phyloP scores from a whole-genome alignment of 2,888 invertebrate genomes.

The Drosophila percnosoma region DNA sequence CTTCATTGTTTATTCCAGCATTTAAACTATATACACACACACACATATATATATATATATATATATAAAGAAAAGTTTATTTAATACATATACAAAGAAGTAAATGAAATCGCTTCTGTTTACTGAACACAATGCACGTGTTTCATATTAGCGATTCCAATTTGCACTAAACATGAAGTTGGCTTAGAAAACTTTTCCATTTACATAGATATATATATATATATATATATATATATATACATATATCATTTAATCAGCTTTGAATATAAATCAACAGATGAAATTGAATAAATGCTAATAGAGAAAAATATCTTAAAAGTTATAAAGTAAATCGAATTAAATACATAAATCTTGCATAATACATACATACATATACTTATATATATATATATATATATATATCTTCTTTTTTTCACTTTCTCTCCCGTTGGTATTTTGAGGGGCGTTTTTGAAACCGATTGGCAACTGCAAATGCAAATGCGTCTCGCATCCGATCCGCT shows the following conservation, averaged over 20 bases:
- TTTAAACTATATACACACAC: background rate
- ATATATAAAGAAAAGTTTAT: background rate
- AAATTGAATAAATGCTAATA: background rate
- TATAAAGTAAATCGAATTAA: background rate
- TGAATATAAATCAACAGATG: background rate
- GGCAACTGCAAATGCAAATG: slow-evolving; percentile 10
- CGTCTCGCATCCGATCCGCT: slow-evolving; percentile 17
- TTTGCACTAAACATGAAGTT: background rate
- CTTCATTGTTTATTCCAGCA: background rate
- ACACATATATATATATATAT: background rate
- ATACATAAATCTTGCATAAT: background rate
- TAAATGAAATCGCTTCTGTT: background rate
- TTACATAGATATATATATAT: background rate
- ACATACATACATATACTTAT: too few species aligned
- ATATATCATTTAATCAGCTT: background rate
- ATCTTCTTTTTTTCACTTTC: background rate
- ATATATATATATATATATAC: background rate
- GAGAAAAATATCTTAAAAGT: background rate
- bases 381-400: background rate
- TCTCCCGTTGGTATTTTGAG: slow-evolving; percentile 10
- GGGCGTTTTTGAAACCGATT: slow-evolving; percentile 45
- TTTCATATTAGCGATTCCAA: background rate
- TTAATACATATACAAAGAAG: background rate
- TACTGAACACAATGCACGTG: background rate
- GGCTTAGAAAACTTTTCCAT: background rate